Percentiles rank a stretch among this genome's conserved stretches.
These are phyloP conservation scores for Lepidocyrtoides sp. DNA, from an alignment of 2,888 invertebrate genomes.

Conservation along the genomic window DNA sequence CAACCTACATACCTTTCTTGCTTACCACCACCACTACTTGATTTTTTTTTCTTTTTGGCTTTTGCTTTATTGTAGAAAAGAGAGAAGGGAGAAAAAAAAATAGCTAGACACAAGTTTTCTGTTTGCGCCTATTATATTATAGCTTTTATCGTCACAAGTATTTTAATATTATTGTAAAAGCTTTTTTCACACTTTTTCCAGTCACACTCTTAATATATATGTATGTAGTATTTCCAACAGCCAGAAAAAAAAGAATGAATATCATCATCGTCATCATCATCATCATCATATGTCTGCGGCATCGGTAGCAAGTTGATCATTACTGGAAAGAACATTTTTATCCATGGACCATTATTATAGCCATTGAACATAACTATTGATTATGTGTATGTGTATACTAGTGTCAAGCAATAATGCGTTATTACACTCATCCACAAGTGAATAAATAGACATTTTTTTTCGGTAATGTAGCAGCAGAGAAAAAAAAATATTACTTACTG, in stretches of 20 bases:
- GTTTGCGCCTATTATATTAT: background rate
- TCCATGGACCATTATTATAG: background rate
- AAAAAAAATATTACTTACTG: slow-evolving; percentile 39
- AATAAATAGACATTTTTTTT: slow-evolving; percentile 45
- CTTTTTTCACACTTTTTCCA: slow-evolving; percentile 23
- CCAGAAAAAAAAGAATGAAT: background rate
- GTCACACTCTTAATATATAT: background rate
- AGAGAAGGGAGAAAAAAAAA: slow-evolving; percentile 11
- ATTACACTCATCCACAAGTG: slow-evolving; percentile 58
- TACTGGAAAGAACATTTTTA: slow-evolving; percentile 9
- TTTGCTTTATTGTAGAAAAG: slow-evolving; percentile 31
- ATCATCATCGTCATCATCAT: no score
- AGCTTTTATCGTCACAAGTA: slow-evolving; percentile 32
- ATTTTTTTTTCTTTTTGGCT: background rate
- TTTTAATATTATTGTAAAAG: slow-evolving; percentile 37
- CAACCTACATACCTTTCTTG: slow-evolving; percentile 6
- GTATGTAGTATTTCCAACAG: background rate
- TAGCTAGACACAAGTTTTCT: background rate
- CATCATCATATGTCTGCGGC: slow-evolving; percentile 9
- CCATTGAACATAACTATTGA: background rate
- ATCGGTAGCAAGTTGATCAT: slow-evolving; percentile 43
- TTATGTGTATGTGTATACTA: background rate
- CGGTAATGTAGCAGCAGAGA: slow-evolving; percentile 42
- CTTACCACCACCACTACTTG: background rate
- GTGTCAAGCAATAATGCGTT: slow-evolving; percentile 64